A percentile compares a stretch with the other conserved stretches of the same genome.
Evolutionary conservation across 2,113 vertebrate genomes (phyloP).

Genomic region (Speoplatyrhinus poulsoni): DNA sequence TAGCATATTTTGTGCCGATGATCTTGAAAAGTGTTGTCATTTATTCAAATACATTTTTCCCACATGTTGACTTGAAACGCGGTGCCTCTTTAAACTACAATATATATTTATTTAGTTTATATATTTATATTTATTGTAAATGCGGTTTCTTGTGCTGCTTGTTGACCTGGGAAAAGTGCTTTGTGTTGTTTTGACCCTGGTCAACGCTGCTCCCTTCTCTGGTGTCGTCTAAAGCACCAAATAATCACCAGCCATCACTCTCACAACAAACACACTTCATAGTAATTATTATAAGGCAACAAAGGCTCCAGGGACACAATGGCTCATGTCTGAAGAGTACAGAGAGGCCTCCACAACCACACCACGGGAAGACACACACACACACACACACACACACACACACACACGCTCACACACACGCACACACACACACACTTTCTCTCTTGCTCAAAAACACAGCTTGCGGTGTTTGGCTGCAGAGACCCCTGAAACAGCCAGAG

Average conservation of each 20-base stretch:
- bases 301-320: conserved; percentile 61
- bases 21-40: too few relatives aligned
- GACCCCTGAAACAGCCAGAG: conserved; percentile 35
- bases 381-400: conserved; percentile 4
- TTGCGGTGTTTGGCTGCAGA: conserved; percentile 25
- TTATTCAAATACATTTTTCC: too few relatives aligned
- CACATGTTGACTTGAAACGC: neutral
- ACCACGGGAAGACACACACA: neutral
- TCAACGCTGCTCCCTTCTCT: conserved; percentile 26
- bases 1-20: too few relatives aligned
- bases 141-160: neutral
- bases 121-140: neutral
- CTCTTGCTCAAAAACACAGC: conserved; percentile 3
- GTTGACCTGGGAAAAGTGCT: neutral
- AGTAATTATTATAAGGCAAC: conserved; percentile 52
- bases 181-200: conserved; percentile 31
- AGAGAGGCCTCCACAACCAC: conserved; percentile 47
- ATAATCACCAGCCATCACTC: conserved; percentile 31
- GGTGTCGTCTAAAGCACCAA: conserved; percentile 33
- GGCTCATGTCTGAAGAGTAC: conserved; percentile 39
- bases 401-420: neutral
- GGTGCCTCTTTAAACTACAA: neutral
- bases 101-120: too few relatives aligned
- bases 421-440: conserved; percentile 5
- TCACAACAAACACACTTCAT: conserved; percentile 53